Evolutionary conservation across 2,888 invertebrate species (phyloP), one percentile per base, ranked within the genome.

Genomic region (Tipula helvola): DNA sequence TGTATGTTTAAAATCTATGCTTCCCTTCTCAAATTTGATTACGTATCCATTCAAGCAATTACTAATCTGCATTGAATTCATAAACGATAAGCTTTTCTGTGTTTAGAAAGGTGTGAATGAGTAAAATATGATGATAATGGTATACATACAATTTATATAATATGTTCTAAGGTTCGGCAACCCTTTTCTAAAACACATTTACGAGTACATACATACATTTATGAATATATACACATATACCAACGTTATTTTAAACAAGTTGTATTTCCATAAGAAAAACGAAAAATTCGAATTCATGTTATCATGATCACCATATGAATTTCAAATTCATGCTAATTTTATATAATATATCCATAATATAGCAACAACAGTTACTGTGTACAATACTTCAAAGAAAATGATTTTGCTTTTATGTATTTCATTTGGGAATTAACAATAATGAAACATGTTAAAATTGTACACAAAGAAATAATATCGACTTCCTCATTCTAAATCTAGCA

Each of bases 251-350:
- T 71, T 52, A 44, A 52, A 47, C 71, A 71, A 57, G n/a, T 10
- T 71, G 4, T 12, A 71, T 71, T 71, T 28, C 28, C 12, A 71
- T 71, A 52, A 52, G 71, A 28, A 10, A 71, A 28, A 71, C 5
- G 52, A 71, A 71, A 71, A 71, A 71, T 10, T 57, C 71, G 71
- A 71, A 71, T 28, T 71, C 71, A 71, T 12, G 71, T 71, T 71
- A 71, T 71, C 28, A 28, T 28, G 71, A 71, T 71, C 71, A 71
- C 71, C 71, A 71, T 71, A 71, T 71, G 71, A 71, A 71, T 71
- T 71, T 71, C 71, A 71, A 71, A 71, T 71, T 71, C 71, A 71
- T 71, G 71, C 71, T 71, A 71, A 71, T 71, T 71, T 71, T 71
- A 8, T 28, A 71, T 10, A 52, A 57, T 52, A 52, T 16, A 52